Base-by-base conservation (phyloP, 2,888 invertebrate genomes). In the Stratiomys singularior region DNA sequence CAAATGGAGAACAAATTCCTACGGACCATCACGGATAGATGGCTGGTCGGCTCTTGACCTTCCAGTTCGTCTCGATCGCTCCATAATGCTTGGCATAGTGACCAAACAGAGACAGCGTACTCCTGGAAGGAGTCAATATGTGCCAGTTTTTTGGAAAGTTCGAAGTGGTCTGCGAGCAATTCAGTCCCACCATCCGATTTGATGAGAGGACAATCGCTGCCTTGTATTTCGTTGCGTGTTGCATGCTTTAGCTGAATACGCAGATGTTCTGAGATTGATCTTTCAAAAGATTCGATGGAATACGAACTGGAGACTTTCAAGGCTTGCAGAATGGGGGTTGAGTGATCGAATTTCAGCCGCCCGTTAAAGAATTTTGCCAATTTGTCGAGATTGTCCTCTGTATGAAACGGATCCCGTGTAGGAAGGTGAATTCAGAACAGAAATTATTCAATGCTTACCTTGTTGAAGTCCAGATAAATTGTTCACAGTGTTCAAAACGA, bases 11-110 rank as follows among this genome's bases (percentile, higher is more conserved):
- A 84, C 1, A 92, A 89, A 83, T 91, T 90, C 78, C 90, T 88
- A 15, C 92, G 88, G 58, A 90, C 87, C 85, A 90, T 89, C 67
- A 90, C 88, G 47, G 88, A 87, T 58, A 88, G 87, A 83, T 91
- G 89, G 15, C 84, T 85, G n/a, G 79, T 82, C 0, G 81, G 74
- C 1, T 87, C 87, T 25, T 83, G 82, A 0, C 88, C 89, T 64
- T 90, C 89, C 7, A 89, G 83, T 15, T 92, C 91, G 0, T 92
- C 89, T 30, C 93, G 90, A 15, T 91, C 91, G 0, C 95, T 96
- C 97, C 97, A 97, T 9, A 97, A 88, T 0, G 96, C 94, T 7
- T 92, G 91, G 82, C 95, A 93, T 0, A 96, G 88, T 15, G 91
- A 90, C 93, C 94, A 95, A 4, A 93, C 91, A 77, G 92, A 90